phyloP scores from a whole-genome alignment of 2,888 invertebrate species.

The Agonopterix heracliana region DNA sequence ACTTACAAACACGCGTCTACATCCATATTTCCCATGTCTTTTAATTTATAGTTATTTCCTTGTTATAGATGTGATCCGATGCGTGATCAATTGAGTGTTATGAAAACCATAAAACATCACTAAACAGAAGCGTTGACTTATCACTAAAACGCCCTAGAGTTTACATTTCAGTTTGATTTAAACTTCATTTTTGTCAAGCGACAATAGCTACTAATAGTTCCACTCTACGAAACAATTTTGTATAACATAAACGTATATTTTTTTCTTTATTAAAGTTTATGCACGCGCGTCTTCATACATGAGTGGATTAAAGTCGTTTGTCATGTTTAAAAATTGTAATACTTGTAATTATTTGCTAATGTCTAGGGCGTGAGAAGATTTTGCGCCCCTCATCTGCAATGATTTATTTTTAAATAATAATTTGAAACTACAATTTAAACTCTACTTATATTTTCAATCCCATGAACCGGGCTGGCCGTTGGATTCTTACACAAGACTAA shows the following conservation, averaged over 20 bases:
- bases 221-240: conserved; percentile 13
- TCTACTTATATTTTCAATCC: too few species aligned
- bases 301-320: conserved; percentile 64
- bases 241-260: conserved; percentile 7
- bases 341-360: conserved; percentile 58
- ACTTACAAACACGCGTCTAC: conserved; percentile 35
- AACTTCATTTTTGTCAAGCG: conserved; percentile 1
- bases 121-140: conserved; percentile 45
- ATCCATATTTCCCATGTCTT: conserved; percentile 41
- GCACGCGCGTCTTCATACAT: conserved; percentile 59
- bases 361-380: conserved; percentile 53
- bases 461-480: too few species aligned
- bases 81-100: conserved; percentile 70
- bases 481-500: too few species aligned
- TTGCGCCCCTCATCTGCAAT: neutral
- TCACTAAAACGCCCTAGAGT: conserved; percentile 58
- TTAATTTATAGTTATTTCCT: conserved; percentile 40
- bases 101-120: conserved; percentile 65
- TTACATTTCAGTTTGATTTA: conserved; percentile 57
- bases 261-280: conserved; percentile 31
- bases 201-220: neutral
- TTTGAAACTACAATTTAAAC: too few species aligned
- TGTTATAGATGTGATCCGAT: conserved; percentile 43
- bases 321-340: conserved; percentile 62
- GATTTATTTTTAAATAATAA: neutral